Conservation (phyloP, 1,140 invertebrate species). For the Galleria mellonella region DNA sequence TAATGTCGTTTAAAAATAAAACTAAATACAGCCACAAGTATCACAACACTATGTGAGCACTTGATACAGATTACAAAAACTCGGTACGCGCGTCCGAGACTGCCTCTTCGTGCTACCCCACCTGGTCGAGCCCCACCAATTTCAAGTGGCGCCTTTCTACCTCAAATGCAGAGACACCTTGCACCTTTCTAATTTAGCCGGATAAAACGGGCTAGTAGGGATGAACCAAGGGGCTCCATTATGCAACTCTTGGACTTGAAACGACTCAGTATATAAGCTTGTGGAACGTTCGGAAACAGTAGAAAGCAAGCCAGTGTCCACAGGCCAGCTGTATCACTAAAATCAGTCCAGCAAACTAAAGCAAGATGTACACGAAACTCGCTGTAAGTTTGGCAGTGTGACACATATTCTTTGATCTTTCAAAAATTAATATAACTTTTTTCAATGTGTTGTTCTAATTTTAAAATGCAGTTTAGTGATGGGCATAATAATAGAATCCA, state of each 20-base stretch:
- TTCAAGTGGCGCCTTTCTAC: slow-evolving; percentile 28
- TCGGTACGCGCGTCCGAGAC: too few species aligned
- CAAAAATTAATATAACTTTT: not conserved
- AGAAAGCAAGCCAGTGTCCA: slow-evolving; percentile 52
- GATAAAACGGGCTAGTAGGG: slow-evolving; percentile 53
- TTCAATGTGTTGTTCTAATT: not conserved
- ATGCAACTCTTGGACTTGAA: slow-evolving; percentile 50
- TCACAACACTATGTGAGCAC: too few species aligned
- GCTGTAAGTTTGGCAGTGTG: slow-evolving; percentile 41
- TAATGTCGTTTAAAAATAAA: too few species aligned
- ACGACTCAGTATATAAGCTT: slow-evolving; percentile 53
- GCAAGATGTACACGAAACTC: slow-evolving; percentile 68
- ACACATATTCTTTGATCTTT: too few species aligned
- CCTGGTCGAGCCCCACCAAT: slow-evolving; percentile 41
- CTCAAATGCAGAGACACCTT: slow-evolving; percentile 5
- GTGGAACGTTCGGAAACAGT: slow-evolving; percentile 34
- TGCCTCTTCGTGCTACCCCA: slow-evolving; percentile 23
- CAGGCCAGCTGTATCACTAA: slow-evolving; percentile 47
- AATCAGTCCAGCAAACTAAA: slow-evolving; percentile 56
- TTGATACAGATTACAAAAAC: too few species aligned
- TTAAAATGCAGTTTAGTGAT: not conserved
- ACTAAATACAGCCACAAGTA: too few species aligned
- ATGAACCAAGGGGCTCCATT: slow-evolving; percentile 61
- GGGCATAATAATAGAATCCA: not conserved
- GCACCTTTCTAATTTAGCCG: slow-evolving; percentile 47